Evolutionary conservation across 2,888 invertebrate species (phyloP), one percentile per base, ranked within the genome.

Genomic region (Pyrochroa serraticornis): DNA sequence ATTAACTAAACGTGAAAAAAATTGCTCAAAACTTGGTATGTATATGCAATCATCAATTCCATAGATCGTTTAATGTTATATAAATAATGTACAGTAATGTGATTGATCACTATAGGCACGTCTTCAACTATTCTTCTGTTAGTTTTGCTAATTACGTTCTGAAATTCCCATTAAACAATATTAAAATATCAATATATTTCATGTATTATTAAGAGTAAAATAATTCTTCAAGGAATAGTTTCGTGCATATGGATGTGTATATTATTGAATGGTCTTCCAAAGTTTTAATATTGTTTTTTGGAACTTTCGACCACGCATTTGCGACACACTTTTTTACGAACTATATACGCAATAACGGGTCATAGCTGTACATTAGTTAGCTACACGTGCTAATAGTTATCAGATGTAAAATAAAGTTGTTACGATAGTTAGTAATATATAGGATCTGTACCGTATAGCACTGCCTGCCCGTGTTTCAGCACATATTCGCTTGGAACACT

Each of bases 401-500:
- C 70, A 68, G 62, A 69, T 68, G 58, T 64, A 67, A 65, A 62
- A 69, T 66, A 60, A 69, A 54, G 64, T 71, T 71, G 69, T 71
- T 71, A 70, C 52, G 55, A 60, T 60, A 60, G 60, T 56, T 56
- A 58, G 46, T 53, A 63, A 51, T 61, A 66, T 68, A 71, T 44
- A 67, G 66, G 66, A 70, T 71, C 71, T 76, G 72, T 78, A 79
- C 78, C 76, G 79, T 79, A 79, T 79, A 79, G 79, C 79, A 79
- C 79, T 79, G 79, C 79, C 79, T 79, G 74, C 71, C 67, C 70
- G 78, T 79, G 79, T 79, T 79, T 79, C 78, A 78, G 76, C 78
- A 78, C 79, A 75, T 76, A 77, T 77, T 75, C 75, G 79, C 79
- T 79, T 78, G 79, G 77, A 79, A 79, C 79, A 79, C 78, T 71